These are phyloP conservation scores for Callyntrura guangdongensis DNA, from an alignment of 2,888 invertebrate genomes.

Conservation along the genomic window DNA sequence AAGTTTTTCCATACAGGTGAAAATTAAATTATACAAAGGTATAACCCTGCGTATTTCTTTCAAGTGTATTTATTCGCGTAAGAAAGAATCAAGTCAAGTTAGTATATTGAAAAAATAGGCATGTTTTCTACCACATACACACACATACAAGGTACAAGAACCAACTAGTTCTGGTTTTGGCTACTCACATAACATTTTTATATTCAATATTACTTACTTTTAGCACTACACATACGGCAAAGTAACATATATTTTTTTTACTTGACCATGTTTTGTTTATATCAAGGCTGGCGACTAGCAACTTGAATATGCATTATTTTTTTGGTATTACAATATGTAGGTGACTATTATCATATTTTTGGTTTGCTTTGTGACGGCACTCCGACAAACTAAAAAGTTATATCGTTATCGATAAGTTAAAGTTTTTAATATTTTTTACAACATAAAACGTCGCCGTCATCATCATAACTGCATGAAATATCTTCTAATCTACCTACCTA, in stretches of 20 bases:
- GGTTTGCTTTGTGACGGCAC: background rate
- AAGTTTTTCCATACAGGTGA: conserved; percentile 40
- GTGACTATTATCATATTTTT: background rate
- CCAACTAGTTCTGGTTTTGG: conserved; percentile 17
- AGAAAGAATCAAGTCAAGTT: background rate
- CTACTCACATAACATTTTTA: conserved; percentile 1
- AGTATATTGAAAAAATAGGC: background rate
- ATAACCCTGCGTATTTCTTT: background rate
- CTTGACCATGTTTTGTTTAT: conserved; percentile 38
- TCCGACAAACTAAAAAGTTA: conserved; percentile 9
- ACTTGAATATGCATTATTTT: conserved; percentile 25
- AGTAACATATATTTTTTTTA: conserved; percentile 28
- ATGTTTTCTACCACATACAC: no score
- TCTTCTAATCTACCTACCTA: background rate
- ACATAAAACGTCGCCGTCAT: conserved; percentile 20
- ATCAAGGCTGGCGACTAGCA: conserved; percentile 48
- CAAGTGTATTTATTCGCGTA: background rate
- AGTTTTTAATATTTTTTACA: conserved; percentile 7
- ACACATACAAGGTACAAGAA: background rate
- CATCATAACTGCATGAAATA: background rate
- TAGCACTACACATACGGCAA: background rate
- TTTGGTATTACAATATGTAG: background rate
- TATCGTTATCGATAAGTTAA: conserved; percentile 5
- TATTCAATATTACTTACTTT: background rate
- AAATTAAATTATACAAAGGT: conserved; percentile 51